Percentiles rank a stretch among this genome's conserved stretches.
Conservation (phyloP, 2,113 vertebrate species). For the Empidonax traillii region DNA sequence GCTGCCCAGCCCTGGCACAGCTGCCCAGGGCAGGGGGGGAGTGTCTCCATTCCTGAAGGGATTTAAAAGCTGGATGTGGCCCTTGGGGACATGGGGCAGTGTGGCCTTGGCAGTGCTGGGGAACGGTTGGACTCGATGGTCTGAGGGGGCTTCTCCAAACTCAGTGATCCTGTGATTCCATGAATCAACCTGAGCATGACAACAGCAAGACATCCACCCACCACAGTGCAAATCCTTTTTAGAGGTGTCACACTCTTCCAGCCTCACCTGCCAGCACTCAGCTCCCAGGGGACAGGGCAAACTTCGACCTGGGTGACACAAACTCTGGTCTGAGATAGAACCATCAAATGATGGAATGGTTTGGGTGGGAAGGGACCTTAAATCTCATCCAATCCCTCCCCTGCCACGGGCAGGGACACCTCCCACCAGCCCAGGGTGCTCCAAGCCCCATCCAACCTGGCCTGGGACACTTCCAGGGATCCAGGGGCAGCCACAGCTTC, state of each 20-base stretch:
- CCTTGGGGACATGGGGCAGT: neutral
- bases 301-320: neutral
- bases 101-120: neutral
- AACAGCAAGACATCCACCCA: neutral
- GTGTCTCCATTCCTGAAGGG: neutral
- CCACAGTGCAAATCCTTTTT: neutral
- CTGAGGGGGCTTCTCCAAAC: neutral
- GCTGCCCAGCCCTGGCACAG: neutral
- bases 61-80: neutral
- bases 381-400: rapidly evolving
- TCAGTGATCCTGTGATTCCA: neutral
- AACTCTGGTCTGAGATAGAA: neutral
- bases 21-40: neutral
- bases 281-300: rapidly evolving
- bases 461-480: neutral
- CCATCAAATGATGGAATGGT: neutral
- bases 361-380: neutral
- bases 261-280: rapidly evolving
- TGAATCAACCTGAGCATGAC: neutral
- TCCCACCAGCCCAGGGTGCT: neutral
- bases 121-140: neutral
- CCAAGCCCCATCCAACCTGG: neutral
- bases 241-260: rapidly evolving
- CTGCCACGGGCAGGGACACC: neutral
- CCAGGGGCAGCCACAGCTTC: neutral